Evolutionary conservation across 2,888 invertebrate genomes (phyloP), one percentile per base, ranked within the genome.

Genomic region (Dryococelus australis): DNA sequence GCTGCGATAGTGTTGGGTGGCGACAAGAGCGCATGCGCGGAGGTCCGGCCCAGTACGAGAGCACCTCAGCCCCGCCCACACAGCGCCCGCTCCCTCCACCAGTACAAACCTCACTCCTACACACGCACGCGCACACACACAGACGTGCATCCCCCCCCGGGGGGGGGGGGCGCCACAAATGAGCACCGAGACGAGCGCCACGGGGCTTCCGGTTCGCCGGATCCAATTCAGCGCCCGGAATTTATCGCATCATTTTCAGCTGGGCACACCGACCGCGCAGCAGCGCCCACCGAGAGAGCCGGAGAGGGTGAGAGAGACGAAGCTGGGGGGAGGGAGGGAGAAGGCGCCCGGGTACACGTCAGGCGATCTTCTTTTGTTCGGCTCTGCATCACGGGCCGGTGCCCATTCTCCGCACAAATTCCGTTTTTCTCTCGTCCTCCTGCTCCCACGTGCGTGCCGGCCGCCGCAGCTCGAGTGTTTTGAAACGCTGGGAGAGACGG

Each of bases 221-320:
- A 93, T 93, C 93, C 94, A 93, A 94, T 94, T 94, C 94, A 93
- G 93, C 93, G 93, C 89, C 93, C 93, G 93, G 94, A 94, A 94
- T 94, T 94, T 94, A 94, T 94, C 94, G 94, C 93, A 94, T 94
- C 94, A 94, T 94, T 94, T 94, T 94, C 94, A 94, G 94, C 94
- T 93, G 93, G 93, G 93, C 94, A 93, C 94, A 93, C 94, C 93
- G 94, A 65, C 65, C 93, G 88, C 93, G 94, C 86, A 85, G 87
- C 86, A 86, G 81, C 85, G 79, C 24, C 20, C 24, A n/a, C 24
- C 8, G 65, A 65, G 65, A 6, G 8, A 6, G 51, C 2, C 13
- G 8, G 51, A 51, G 51, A 51, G 51, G 8, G 51, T 5, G 51
- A 51, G 51, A 65, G 65, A 65, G 65, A 20, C 0, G 6, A 24